Conservation (phyloP, 2,797 vertebrate species). For the Craterocephalus amniculus region DNA sequence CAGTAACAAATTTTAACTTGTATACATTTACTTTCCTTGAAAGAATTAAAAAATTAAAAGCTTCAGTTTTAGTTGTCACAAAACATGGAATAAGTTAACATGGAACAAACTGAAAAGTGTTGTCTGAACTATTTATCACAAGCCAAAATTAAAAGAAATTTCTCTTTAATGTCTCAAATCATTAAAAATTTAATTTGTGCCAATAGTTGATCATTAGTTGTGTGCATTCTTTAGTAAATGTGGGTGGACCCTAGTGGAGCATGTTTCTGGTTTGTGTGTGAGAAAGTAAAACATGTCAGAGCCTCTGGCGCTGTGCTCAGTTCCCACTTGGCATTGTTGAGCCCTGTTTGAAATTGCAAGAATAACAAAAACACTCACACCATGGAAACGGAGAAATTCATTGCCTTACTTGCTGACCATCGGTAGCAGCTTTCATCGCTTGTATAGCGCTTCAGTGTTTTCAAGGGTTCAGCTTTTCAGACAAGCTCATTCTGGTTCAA, state of each 20-base stretch:
- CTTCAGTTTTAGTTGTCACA: neutral
- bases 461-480: constrained; percentile 46
- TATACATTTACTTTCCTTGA: neutral
- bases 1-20: neutral
- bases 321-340: constrained; percentile 30
- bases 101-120: neutral
- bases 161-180: too few species aligned
- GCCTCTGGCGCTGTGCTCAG: constrained; percentile 23
- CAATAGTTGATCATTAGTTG: too few species aligned
- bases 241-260: neutral
- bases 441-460: constrained; percentile 52
- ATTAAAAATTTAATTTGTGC: too few species aligned
- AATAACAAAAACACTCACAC: constrained; percentile 16
- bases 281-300: constrained; percentile 45
- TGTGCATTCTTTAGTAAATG: neutral
- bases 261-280: constrained; percentile 3
- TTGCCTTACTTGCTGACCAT: constrained; percentile 42
- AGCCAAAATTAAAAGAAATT: too few species aligned
- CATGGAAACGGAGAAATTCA: constrained; percentile 30
- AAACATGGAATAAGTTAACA: neutral
- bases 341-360: constrained; percentile 17
- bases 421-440: constrained; percentile 57
- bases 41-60: too few species aligned
- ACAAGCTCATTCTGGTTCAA: constrained; percentile 75
- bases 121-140: neutral